Evolutionary conservation across 2,797 vertebrate species (phyloP).

Genomic region (Taeniopygia guttata): DNA sequence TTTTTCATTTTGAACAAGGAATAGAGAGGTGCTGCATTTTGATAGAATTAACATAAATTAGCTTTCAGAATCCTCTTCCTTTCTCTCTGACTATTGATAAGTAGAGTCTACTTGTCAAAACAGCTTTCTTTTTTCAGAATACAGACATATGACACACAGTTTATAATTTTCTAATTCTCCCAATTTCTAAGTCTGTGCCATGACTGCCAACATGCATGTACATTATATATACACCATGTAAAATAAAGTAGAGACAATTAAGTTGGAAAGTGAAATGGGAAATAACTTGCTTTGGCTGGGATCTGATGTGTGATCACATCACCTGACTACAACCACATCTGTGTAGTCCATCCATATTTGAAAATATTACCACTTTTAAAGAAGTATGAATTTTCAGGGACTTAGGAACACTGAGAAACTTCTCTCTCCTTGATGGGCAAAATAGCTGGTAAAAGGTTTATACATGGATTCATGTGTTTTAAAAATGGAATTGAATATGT

Average conservation of each 20-base stretch:
- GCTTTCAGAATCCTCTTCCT: not conserved
- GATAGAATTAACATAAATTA: not conserved
- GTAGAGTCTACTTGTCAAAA: not conserved
- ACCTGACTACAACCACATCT: fast-evolving
- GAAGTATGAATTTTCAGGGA: not conserved
- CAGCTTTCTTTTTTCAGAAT: not conserved
- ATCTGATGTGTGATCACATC: not conserved
- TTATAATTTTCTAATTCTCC: not conserved
- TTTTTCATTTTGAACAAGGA: not conserved
- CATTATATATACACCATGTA: not conserved
- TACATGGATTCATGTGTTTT: not conserved
- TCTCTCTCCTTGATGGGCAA: not conserved
- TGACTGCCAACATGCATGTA: not conserved
- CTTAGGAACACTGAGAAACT: not conserved
- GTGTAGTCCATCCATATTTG: not conserved
- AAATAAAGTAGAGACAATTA: not conserved
- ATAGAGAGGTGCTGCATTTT: not conserved
- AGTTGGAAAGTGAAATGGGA: not conserved
- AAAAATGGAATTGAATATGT: not conserved
- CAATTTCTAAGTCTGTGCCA: not conserved
- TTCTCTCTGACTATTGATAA: not conserved
- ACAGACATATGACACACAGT: not conserved
- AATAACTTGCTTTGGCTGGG: not conserved
- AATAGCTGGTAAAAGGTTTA: not conserved
- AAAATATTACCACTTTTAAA: not conserved